Base-by-base conservation (phyloP, 2,888 invertebrate genomes). In the Melanostoma scalare region DNA sequence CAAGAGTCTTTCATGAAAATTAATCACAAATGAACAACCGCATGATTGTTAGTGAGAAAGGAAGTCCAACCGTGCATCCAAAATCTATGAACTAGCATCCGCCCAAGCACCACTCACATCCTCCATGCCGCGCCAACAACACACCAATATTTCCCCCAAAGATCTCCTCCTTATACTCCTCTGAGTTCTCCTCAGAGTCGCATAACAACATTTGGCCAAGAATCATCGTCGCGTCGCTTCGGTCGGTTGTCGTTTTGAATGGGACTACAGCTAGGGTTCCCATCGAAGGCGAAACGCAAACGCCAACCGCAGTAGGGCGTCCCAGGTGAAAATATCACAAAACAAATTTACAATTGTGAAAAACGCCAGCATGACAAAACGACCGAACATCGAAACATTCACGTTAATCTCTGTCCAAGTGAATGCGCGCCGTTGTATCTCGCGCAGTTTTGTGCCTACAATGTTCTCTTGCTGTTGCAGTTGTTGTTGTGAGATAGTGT, bases 261-360 rank as follows among this genome's bases (percentile, higher is more conserved):
- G 8, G 31, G 20, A 36, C 35, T 30, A 35, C 40, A 40, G 46
- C 48, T 63, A 20, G 20, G 20, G 20, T 48, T 63, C 63, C 50
- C 38, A 50, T 50, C 63, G 48, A 50, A 63, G 38, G 48, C 63
- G 38, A 63, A 63, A 48, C 38, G 60, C 48, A 63, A 63, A 63
- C 63, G 63, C 63, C 63, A 50, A 50, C 71, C 82, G 56, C 82
- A 82, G 82, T 82, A 82, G 82, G 84, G 84, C 75, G 78, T 84
- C 78, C 84, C 74, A 75, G 78, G 84, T 84, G 84, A 84, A 84
- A 84, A 84, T 84, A 79, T 84, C 84, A 74, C 84, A 78, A 75
- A 84, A 84, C 84, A 79, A 84, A 84, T 84, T 84, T 84, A 84
- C 84, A 84, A 84, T 84, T 84, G 84, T 84, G 84, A 84, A 84